Base-by-base conservation (phyloP, 1,140 invertebrate species). In the Musca domestica region DNA sequence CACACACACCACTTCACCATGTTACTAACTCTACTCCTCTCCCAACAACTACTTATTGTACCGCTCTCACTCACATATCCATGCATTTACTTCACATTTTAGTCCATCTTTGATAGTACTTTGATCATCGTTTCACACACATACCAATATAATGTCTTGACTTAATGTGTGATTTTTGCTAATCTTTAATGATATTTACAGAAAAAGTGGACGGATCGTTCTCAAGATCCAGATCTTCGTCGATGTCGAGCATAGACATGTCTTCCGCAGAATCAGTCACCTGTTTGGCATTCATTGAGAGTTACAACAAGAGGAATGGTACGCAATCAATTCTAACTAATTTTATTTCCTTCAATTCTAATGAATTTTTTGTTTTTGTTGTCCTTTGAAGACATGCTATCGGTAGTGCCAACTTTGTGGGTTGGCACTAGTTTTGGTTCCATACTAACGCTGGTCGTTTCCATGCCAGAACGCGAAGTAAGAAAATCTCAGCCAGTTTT, bases 181-280 rank as follows among this genome's bases (percentile, higher is more conserved):
- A 65, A 66, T 22, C 3, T n/a, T n/a, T 20, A 54, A 27, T 65
- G 49, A 34, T 25, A 66, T 66, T 80, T 77, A 49, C 77, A 97
- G 95, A 98, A 86, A 96, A 96, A 88, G 88, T 95, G 86, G 95
- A 98, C 86, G 95, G 90, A 82, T 94, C 93, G 74, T 98, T 98
- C 85, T 95, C 95, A 78, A 88, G 95, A 82, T 98, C 95, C 74
- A 89, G 95, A 76, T 96, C 95, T 83, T 97, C 95, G 81, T 96
- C 94, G 84, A 96, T 97, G 90, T 96, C 95, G 72, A 98, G 95
- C 84, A 86, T 98, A 80, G 96, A 98, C 85, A 97, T 96, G 86
- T 96, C 97, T 83, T 92, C 90, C 74, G 92, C 92, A 74, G 96
- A 98, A 87, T 92, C 95, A 80, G 92, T 99, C 78, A 95, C 95